Percentiles rank a stretch among this genome's conserved stretches.
phyloP scores from a whole-genome alignment of 1,140 invertebrate genomes.

The Lucilia cuprina region DNA sequence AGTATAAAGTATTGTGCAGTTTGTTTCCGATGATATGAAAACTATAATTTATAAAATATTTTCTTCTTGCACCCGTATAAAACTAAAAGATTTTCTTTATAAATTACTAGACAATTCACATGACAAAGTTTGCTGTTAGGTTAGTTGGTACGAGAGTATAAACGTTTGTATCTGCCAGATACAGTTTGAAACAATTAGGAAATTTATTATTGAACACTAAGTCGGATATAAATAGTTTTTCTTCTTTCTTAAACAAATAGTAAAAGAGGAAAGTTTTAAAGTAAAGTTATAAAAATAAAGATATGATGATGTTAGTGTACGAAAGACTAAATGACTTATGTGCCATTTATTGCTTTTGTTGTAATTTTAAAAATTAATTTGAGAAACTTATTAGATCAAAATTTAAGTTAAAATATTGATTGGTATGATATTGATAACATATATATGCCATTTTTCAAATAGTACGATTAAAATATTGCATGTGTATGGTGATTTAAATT shows the following conservation, averaged over 20 bases:
- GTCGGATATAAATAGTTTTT: neutral
- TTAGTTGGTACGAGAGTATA: no score
- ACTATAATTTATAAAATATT: neutral
- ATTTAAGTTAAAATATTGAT: no score
- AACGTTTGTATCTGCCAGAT: neutral
- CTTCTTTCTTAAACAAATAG: neutral
- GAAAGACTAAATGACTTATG: neutral
- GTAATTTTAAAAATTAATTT: no score
- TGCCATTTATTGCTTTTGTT: no score
- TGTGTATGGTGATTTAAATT: no score
- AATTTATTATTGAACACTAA: neutral
- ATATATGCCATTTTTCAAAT: no score
- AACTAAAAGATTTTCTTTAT: no score
- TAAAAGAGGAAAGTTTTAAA: neutral
- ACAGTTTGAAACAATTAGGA: neutral
- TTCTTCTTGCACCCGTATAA: neutral
- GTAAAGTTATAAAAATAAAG: neutral
- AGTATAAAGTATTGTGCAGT: neutral
- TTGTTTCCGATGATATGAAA: neutral
- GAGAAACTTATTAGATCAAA: no score
- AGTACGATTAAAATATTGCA: no score
- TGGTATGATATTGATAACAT: no score
- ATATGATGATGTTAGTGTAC: neutral
- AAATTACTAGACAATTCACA: neutral
- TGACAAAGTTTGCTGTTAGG: neutral